These are phyloP conservation scores for Syrrhaptes paradoxus DNA, from an alignment of 2,113 vertebrate genomes.

Conservation along the genomic window DNA sequence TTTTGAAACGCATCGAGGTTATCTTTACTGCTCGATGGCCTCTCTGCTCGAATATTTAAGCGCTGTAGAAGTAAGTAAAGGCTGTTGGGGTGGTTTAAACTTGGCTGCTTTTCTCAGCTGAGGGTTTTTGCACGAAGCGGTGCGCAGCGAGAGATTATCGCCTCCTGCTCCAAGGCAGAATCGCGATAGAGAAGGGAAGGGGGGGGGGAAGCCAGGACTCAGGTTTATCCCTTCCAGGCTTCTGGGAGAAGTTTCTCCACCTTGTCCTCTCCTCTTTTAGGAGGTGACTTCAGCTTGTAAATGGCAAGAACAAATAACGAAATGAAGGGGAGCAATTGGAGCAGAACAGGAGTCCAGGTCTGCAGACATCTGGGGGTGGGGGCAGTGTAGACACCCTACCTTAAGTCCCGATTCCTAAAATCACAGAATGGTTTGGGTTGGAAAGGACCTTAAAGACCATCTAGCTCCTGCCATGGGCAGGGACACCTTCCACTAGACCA, in stretches of 20 bases:
- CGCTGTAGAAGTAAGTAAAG: neutral
- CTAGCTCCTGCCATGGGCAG: no score
- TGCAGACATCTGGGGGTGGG: rapidly evolving
- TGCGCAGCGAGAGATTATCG: neutral
- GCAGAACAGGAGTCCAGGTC: neutral
- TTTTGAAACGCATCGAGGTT: slow-evolving; percentile 5
- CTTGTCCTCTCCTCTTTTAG: neutral
- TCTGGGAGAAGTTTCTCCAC: neutral
- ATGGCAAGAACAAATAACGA: neutral
- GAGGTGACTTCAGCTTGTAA: neutral
- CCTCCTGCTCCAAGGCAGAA: neutral
- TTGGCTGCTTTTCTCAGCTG: neutral
- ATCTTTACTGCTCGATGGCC: neutral
- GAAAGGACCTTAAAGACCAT: no score
- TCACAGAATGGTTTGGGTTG: no score
- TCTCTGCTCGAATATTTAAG: neutral
- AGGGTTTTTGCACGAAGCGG: neutral
- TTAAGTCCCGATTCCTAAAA: neutral
- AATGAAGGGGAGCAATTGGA: neutral
- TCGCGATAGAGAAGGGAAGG: neutral
- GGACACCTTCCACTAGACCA: no score
- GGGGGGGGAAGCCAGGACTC: neutral
- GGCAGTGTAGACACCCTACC: neutral
- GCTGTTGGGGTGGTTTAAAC: neutral
- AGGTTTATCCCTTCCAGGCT: neutral